Evolutionary conservation across 2,113 vertebrate species (phyloP), one percentile per base, ranked within the genome.

Genomic region (Tragelaphus strepsiceros): DNA sequence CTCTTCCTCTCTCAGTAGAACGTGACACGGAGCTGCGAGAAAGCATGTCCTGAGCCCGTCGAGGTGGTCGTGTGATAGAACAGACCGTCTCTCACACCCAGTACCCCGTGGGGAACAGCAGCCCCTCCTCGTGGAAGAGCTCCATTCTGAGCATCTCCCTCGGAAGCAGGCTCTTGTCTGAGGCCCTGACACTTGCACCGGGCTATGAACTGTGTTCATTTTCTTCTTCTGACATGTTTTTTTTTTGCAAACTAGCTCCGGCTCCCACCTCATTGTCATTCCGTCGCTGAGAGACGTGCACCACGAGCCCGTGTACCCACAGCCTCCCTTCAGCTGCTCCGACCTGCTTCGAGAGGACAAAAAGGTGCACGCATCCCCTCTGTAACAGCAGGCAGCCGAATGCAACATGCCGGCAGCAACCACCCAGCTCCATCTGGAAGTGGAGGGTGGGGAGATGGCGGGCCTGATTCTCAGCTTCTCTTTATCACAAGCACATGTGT

Each of bases 261-360:
- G 98, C 39, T 99, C 94, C 14, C 99, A 95, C 46, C 98, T 99
- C 2, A 98, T 99, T 17, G 98, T 99, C 9, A 99, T 99, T 13
- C 99, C 99, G 0, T 99, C 99, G 0, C 97, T 99, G 95, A 98
- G 99, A 92, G 99, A 99, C 4, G 98, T 99, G 51, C 99, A 99
- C 95, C 99, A 99, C 0, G 98, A 99, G 11, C 99, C 98, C 0
- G 98, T 99, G 78, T 99, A 99, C 94, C 99, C 99, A 0, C 99
- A 99, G 97, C 99, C 99, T 0, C 99, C 99, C 0, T 99, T 99
- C 97, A 94, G 24, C 92, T 95, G 90, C 97, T 96, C 97, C 0
- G 99, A 99, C 21, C 98, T 99, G 84, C 86, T 96, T 67, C 99
- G 98, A 84, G 99, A 99, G 26, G 99, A 99, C 98, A 98, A 83